phyloP scores from a whole-genome alignment of 1,140 invertebrate species.

The Ericerus pela region DNA sequence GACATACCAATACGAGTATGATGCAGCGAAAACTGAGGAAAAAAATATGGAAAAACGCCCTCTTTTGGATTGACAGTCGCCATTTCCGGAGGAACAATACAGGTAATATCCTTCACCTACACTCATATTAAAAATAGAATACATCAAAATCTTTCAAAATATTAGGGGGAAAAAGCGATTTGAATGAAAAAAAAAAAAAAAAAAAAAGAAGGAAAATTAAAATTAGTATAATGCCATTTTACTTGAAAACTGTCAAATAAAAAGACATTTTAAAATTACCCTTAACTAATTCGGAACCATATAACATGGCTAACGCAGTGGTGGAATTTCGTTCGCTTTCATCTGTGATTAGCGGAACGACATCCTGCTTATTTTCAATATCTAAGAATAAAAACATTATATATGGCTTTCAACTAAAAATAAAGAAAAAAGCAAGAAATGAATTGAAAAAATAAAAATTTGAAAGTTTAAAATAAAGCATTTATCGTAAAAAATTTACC shows the following conservation, averaged over 20 bases:
- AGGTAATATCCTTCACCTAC: slow-evolving; percentile 13
- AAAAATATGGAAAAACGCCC: not conserved
- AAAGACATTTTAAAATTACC: slow-evolving; percentile 33
- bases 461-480: too few species aligned
- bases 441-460: too few species aligned
- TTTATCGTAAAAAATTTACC: not conserved
- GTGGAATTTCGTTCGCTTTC: slow-evolving; percentile 24
- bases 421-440: too few species aligned
- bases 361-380: not conserved
- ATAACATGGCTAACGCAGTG: slow-evolving; percentile 48
- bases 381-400: not conserved
- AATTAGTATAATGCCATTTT: too few species aligned
- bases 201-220: too few species aligned
- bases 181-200: too few species aligned
- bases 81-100: not conserved
- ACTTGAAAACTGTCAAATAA: too few species aligned
- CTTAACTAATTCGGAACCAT: slow-evolving; percentile 53
- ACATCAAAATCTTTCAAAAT: not conserved
- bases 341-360: slow-evolving; percentile 2
- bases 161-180: too few species aligned
- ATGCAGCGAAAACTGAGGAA: too few species aligned
- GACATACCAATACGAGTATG: too few species aligned
- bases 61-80: not conserved
- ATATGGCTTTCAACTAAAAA: too few species aligned
- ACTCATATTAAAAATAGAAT: not conserved